Conservation (phyloP, 1,140 invertebrate species). For the Trichomalopsis sarcophagae region DNA sequence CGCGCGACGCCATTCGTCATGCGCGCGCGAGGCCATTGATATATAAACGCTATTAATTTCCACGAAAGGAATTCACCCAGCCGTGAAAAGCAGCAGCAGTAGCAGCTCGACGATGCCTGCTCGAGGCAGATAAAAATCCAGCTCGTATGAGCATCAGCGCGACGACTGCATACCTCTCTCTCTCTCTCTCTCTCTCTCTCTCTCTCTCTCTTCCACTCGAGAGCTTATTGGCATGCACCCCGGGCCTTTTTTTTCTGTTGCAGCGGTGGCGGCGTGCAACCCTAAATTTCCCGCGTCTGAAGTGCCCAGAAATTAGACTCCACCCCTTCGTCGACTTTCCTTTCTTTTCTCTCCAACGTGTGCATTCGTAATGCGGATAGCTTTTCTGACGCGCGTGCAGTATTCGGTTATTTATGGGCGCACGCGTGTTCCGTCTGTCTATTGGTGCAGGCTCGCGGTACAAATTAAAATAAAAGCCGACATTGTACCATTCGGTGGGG, state of each 20-base stretch:
- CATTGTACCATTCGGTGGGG: neutral
- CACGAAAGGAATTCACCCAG: constrained; percentile 66
- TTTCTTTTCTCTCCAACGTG: neutral
- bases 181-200: constrained; percentile 47
- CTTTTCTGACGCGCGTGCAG: constrained; percentile 48
- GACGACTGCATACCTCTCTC: neutral
- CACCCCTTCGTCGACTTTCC: constrained; percentile 44
- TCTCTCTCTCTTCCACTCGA: neutral
- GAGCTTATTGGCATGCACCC: constrained; percentile 65
- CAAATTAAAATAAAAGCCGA: constrained; percentile 46
- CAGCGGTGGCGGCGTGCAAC: constrained; percentile 50
- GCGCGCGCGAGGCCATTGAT: constrained; percentile 56
- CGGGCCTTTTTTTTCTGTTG: constrained; percentile 49
- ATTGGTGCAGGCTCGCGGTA: constrained; percentile 16
- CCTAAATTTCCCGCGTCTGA: constrained; percentile 51
- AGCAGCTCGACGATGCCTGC: neutral
- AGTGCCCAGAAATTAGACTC: constrained; percentile 46
- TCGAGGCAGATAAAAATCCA: constrained; percentile 57
- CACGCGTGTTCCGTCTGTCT: neutral
- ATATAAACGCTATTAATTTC: constrained; percentile 71
- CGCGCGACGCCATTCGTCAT: constrained; percentile 58
- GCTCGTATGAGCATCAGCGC: neutral
- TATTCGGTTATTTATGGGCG: constrained; percentile 49
- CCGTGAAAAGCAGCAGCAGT: constrained; percentile 65
- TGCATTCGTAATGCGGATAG: neutral